These are phyloP conservation scores for Cynaeus angustus DNA, from an alignment of 2,888 invertebrate species.

Conservation along the genomic window DNA sequence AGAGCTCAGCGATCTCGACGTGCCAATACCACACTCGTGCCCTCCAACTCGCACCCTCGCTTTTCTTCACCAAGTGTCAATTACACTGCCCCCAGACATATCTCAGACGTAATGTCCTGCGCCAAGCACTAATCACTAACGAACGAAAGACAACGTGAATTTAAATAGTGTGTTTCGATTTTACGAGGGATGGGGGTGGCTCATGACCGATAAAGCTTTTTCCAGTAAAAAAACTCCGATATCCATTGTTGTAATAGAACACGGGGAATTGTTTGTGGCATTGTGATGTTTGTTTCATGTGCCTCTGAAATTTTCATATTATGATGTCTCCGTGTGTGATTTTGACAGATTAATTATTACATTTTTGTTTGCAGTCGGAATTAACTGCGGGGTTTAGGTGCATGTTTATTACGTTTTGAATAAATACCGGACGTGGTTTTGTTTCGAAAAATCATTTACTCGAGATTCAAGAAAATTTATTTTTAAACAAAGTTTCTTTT, in stretches of 20 bases:
- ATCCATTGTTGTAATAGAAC: slow-evolving; percentile 52
- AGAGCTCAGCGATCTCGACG: slow-evolving; percentile 40
- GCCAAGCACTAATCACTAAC: slow-evolving; percentile 21
- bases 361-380: slow-evolving; percentile 59
- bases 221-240: slow-evolving; percentile 27
- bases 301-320: slow-evolving; percentile 64
- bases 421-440: slow-evolving; percentile 18
- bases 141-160: slow-evolving; percentile 18
- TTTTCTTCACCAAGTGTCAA: slow-evolving; percentile 47
- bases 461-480: no score
- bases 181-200: slow-evolving; percentile 6
- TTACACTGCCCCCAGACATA: slow-evolving; percentile 45
- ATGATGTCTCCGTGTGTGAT: slow-evolving; percentile 68
- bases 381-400: slow-evolving; percentile 48
- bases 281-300: slow-evolving; percentile 63
- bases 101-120: slow-evolving; percentile 45
- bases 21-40: slow-evolving; percentile 45
- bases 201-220: slow-evolving; percentile 5
- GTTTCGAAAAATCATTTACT: background rate
- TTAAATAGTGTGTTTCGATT: background rate
- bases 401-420: slow-evolving; percentile 47
- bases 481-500: no score
- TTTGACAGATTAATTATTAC: slow-evolving; percentile 70
- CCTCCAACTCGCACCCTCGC: slow-evolving; percentile 45
- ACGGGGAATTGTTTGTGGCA: slow-evolving; percentile 62